Evolutionary conservation across 2,797 vertebrate species (phyloP).

Genomic region (Micromesistius poutassou): DNA sequence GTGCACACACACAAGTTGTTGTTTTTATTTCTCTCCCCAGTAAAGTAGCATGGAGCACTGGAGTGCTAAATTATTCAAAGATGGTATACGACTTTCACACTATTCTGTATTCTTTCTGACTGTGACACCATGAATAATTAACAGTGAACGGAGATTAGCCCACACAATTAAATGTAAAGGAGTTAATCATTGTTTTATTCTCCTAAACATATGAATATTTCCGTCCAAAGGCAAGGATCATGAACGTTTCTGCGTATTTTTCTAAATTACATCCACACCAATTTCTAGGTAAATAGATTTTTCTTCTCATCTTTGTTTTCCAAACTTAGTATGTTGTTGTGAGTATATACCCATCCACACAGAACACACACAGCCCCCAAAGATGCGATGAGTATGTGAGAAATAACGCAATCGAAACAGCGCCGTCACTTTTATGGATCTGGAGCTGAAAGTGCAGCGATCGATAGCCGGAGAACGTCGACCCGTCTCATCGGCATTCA

Average conservation of each 20-base stretch:
- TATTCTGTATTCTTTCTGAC: conserved; percentile 37
- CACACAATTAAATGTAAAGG: conserved; percentile 28
- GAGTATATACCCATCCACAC: neutral
- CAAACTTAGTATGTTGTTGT: neutral
- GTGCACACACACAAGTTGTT: neutral
- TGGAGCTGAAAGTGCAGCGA: neutral
- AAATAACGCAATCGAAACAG: neutral
- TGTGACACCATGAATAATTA: conserved; percentile 48
- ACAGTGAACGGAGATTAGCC: conserved; percentile 27
- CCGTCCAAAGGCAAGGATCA: neutral
- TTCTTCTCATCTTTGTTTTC: neutral
- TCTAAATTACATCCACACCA: neutral
- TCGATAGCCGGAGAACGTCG: neutral
- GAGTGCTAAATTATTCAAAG: conserved; percentile 58
- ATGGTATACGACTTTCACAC: conserved; percentile 23
- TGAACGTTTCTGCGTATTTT: neutral
- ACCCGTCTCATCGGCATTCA: neutral
- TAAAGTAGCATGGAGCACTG: neutral
- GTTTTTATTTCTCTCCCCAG: conserved; percentile 4
- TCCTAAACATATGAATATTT: conserved; percentile 10
- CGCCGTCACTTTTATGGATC: neutral
- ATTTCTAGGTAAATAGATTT: neutral
- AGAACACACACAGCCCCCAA: no score
- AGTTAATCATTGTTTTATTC: conserved; percentile 41
- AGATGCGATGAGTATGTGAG: no score